These are phyloP conservation scores for Drosophila hamatofila DNA, from an alignment of 2,888 invertebrate species.

Conservation along the genomic window DNA sequence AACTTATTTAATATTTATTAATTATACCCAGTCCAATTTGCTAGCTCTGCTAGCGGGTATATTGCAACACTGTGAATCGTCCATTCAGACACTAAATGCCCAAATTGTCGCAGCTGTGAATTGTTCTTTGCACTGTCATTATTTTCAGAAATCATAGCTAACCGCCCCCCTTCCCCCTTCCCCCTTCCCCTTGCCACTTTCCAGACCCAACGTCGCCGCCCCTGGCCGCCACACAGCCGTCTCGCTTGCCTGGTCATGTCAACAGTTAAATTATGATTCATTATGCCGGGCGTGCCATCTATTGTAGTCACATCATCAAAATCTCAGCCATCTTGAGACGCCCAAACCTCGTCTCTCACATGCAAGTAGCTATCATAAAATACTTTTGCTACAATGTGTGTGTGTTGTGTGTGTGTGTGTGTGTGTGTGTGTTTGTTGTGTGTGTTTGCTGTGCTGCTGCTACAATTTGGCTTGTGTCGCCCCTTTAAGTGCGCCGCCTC, in stretches of 20 bases:
- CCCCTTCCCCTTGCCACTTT: too few species aligned
- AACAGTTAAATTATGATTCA: slow-evolving; percentile 69
- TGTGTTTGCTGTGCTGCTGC: slow-evolving; percentile 9
- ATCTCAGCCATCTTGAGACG: slow-evolving; percentile 57
- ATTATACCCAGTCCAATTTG: slow-evolving; percentile 43
- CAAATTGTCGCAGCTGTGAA: slow-evolving; percentile 48
- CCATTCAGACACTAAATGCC: background rate
- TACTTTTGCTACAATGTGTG: slow-evolving; percentile 30
- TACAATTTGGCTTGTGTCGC: slow-evolving; percentile 30
- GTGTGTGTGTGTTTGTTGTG: slow-evolving; percentile 12
- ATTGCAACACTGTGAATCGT: background rate
- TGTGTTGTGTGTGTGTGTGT: slow-evolving; percentile 1
- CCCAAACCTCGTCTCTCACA: slow-evolving; percentile 25
- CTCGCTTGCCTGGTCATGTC: slow-evolving; percentile 46
- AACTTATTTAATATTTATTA: slow-evolving; percentile 67
- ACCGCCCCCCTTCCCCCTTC: background rate
- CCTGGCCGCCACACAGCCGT: too few species aligned
- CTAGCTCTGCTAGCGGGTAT: slow-evolving; percentile 19
- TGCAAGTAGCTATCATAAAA: slow-evolving; percentile 61
- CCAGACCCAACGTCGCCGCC: too few species aligned
- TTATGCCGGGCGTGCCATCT: slow-evolving; percentile 56
- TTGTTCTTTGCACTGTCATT: slow-evolving; percentile 28
- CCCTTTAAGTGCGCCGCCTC: slow-evolving; percentile 34
- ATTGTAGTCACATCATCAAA: slow-evolving; percentile 65
- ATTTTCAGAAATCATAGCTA: background rate